Percentiles rank a stretch among this genome's conserved stretches.
Conservation (phyloP, 53 echinoderm and acorn worm genomes). For the Henricia sp. region DNA sequence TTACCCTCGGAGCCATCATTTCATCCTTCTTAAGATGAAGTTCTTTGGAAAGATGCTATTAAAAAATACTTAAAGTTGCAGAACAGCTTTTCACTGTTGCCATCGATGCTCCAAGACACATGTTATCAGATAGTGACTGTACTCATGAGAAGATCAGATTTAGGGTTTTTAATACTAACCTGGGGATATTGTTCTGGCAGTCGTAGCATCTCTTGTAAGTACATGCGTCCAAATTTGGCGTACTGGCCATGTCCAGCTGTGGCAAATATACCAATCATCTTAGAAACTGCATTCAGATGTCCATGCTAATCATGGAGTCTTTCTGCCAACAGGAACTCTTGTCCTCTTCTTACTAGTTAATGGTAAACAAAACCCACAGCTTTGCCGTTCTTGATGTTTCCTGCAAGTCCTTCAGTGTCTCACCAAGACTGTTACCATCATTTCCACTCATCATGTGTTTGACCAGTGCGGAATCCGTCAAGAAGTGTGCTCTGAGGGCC, state of each 20-base stretch:
- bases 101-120: too few relatives aligned
- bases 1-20: too few relatives aligned
- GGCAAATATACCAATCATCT: slow-evolving; percentile 67
- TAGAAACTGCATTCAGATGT: slow-evolving; percentile 69
- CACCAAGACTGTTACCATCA: background rate
- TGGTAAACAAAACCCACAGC: slow-evolving; percentile 47
- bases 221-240: slow-evolving; percentile 65
- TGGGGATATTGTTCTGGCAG: slow-evolving; percentile 66
- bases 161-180: slow-evolving; percentile 8
- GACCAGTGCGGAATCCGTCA: slow-evolving; percentile 48
- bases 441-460: background rate
- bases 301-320: slow-evolving; percentile 70
- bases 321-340: slow-evolving; percentile 62
- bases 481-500: slow-evolving; percentile 70
- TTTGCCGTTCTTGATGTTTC: background rate
- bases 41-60: too few relatives aligned
- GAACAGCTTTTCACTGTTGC: too few relatives aligned
- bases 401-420: background rate
- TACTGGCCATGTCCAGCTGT: slow-evolving; percentile 68
- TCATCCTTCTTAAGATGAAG: too few relatives aligned
- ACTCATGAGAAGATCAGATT: too few relatives aligned
- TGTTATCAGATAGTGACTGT: too few relatives aligned
- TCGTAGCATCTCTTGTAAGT: slow-evolving; percentile 62
- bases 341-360: slow-evolving; percentile 45
- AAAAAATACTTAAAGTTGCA: too few relatives aligned